Conservation (phyloP, 2,113 vertebrate genomes). For the Pterocles burchelli region DNA sequence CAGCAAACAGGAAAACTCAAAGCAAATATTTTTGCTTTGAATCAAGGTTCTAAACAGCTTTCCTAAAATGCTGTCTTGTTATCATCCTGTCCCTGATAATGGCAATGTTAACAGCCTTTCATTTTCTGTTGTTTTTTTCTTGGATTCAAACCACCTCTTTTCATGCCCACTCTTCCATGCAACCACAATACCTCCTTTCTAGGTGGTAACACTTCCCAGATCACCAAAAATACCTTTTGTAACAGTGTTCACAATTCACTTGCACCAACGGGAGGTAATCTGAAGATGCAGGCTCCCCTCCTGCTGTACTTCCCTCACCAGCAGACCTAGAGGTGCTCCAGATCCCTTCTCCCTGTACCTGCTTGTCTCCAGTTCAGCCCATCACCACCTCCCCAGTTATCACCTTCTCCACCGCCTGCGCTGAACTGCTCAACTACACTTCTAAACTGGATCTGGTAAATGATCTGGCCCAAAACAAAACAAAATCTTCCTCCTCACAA, state of each 20-base stretch:
- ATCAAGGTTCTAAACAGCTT: neutral
- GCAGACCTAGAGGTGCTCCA: neutral
- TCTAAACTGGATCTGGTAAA: neutral
- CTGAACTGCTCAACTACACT: neutral
- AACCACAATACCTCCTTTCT: neutral
- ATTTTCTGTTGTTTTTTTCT: neutral
- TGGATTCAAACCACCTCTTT: neutral
- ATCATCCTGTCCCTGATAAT: neutral
- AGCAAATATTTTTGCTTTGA: neutral
- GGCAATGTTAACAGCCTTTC: neutral
- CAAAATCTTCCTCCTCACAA: neutral
- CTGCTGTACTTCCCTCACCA: neutral
- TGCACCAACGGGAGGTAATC: neutral
- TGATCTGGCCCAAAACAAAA: neutral
- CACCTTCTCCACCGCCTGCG: fast-evolving
- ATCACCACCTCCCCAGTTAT: neutral
- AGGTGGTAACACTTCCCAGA: neutral
- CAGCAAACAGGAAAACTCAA: neutral
- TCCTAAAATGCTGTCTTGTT: neutral
- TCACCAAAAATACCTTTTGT: neutral
- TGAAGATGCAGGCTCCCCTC: neutral
- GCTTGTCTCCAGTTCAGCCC: neutral
- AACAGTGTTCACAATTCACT: neutral
- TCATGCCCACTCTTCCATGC: neutral
- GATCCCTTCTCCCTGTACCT: neutral